phyloP scores from a whole-genome alignment of 2,113 vertebrate species.

The Thunnus thynnus region DNA sequence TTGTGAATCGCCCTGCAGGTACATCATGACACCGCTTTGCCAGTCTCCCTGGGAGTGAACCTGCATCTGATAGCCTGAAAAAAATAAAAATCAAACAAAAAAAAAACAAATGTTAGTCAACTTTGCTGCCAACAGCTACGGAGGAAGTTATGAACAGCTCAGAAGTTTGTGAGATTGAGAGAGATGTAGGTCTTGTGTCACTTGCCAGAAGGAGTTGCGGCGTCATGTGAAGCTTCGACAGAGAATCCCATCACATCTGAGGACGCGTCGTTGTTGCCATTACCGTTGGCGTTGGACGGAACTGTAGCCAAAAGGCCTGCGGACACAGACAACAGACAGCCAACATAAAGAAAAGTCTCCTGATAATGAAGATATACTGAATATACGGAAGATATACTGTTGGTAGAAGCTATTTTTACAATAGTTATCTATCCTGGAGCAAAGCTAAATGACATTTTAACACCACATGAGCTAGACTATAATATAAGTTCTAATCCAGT shows the following conservation, averaged over 20 bases:
- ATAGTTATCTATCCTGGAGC: too few relatives aligned
- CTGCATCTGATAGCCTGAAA: slow-evolving; percentile 76
- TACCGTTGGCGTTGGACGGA: slow-evolving; percentile 77
- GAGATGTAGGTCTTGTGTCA: background rate
- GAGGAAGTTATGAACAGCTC: background rate
- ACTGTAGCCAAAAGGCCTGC: slow-evolving; percentile 83
- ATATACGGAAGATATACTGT: background rate
- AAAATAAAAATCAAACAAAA: background rate
- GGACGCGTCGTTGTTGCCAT: slow-evolving; percentile 51
- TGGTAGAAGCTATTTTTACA: too few relatives aligned
- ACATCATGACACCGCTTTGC: slow-evolving; percentile 76
- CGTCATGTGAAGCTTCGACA: slow-evolving; percentile 46
- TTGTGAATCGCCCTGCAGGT: slow-evolving; percentile 73
- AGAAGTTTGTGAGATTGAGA: slow-evolving; percentile 1
- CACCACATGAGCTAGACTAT: too few relatives aligned
- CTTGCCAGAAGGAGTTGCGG: slow-evolving; percentile 67
- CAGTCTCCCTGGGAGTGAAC: slow-evolving; percentile 77
- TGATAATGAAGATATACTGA: background rate
- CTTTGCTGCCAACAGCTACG: background rate
- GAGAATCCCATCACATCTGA: slow-evolving; percentile 66
- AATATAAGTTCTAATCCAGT: too few relatives aligned
- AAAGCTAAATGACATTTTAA: background rate
- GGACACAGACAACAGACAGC: slow-evolving; percentile 5
- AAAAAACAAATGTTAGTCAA: background rate
- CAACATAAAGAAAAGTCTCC: background rate